These are phyloP conservation scores for Cryptocephalus moraei DNA, from an alignment of 2,888 invertebrate genomes.

Conservation along the genomic window DNA sequence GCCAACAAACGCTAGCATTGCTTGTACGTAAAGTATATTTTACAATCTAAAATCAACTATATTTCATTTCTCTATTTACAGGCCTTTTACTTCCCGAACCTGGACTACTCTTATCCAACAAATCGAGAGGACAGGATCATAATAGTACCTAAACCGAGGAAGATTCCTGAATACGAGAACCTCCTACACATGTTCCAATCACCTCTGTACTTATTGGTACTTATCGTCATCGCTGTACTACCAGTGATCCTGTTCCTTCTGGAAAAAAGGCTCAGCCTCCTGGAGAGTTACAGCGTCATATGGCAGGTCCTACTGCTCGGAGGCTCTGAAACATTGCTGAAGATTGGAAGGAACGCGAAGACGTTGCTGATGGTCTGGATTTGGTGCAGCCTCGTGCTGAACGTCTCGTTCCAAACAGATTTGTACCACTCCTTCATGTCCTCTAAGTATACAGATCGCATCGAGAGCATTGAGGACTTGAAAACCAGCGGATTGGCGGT, in stretches of 20 bases:
- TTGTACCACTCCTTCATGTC: background rate
- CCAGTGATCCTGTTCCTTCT: background rate
- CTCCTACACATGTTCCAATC: background rate
- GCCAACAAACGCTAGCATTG: too few species aligned
- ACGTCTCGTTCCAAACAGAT: background rate
- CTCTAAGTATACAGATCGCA: background rate
- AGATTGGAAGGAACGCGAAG: background rate
- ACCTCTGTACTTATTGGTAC: background rate
- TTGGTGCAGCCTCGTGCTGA: background rate
- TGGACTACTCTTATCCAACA: background rate
- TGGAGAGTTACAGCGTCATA: background rate
- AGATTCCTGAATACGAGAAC: background rate
- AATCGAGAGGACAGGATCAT: background rate
- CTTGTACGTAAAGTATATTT: too few species aligned
- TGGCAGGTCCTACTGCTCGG: background rate
- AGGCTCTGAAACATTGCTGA: background rate
- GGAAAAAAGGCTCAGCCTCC: background rate
- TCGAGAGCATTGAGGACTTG: background rate
- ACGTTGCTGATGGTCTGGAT: background rate
- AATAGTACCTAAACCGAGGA: background rate
- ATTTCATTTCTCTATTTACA: background rate
- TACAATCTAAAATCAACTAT: too few species aligned
- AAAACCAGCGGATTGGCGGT: background rate
- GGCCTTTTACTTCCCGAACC: background rate
- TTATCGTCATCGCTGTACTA: background rate